Evolutionary conservation across 1,140 invertebrate species (phyloP), one percentile per base, ranked within the genome.

Genomic region (Drosophila ironensis): DNA sequence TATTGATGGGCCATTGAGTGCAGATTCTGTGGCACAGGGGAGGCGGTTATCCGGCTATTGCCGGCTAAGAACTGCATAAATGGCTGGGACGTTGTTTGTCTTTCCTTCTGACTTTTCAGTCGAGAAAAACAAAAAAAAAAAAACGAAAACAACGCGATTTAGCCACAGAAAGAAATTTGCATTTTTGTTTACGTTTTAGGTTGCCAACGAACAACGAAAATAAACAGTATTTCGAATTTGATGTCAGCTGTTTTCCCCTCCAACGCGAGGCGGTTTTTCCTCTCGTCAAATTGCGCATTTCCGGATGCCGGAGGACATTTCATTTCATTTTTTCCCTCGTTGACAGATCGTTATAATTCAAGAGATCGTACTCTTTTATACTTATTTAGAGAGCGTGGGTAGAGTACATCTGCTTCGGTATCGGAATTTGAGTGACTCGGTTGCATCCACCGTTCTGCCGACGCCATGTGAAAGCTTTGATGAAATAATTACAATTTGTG

Each of bases 401-500:
- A 3, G 4, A 4, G 14, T 27, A 22, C 22, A 12, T 42, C 7
- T 44, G 2, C 17, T 2, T 33, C 12, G 20, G n/a, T 53, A n/a
- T 44, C 19, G 25, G 45, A 33, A 20, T 47, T 7, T 37, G 33
- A 17, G 33, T 17, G 3, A 9, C 0, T 27, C 7, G 35, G 35
- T 24, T 72, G 69, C 60, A 60, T 25, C 11, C 8, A 14, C 25
- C 44, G 22, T 9, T 20, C 8, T n/a, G 53, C 44, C 67, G 67
- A 59, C 71, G 76, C 64, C 76, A 81, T 81, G 57, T 81, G 76
- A 72, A 50, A 68, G 54, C 30, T 72, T 81, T 82, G 82, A 81
- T 81, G 77, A 81, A 81, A 82, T 81, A 81, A 81, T 81, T 81
- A 81, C 76, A 81, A 63, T 54, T 75, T 40, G 48, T 19, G 25